Evolutionary conservation across 2,113 vertebrate species (phyloP).

Genomic region (Scomber scombrus): DNA sequence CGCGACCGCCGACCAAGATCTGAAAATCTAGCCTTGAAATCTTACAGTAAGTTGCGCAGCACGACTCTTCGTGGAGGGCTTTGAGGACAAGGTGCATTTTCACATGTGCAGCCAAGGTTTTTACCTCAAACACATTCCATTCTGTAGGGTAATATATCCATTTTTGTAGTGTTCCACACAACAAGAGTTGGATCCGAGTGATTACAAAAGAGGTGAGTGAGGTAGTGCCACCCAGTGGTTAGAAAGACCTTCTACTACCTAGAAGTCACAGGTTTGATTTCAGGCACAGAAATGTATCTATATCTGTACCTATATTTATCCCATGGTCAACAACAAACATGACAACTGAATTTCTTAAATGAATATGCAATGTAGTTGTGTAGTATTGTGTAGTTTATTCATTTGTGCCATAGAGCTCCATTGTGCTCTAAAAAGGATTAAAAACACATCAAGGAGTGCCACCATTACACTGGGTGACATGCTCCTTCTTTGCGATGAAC

Average conservation of each 20-base stretch:
- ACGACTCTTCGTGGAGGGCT: slow-evolving; percentile 38
- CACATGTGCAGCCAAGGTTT: slow-evolving; percentile 28
- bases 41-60: slow-evolving; percentile 46
- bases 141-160: background rate
- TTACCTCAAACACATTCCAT: slow-evolving; percentile 44
- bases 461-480: background rate
- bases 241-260: background rate
- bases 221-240: background rate
- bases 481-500: background rate
- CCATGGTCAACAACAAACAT: too few relatives aligned
- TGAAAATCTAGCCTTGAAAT: slow-evolving; percentile 60
- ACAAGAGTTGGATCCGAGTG: background rate
- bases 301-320: too few relatives aligned
- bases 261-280: background rate
- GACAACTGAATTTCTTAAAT: too few relatives aligned
- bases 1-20: slow-evolving; percentile 72
- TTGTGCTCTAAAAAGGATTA: background rate
- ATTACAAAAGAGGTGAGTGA: background rate
- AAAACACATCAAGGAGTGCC: too few relatives aligned
- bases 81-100: slow-evolving; percentile 58
- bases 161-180: slow-evolving; percentile 12
- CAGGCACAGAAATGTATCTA: background rate
- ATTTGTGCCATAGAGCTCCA: too few relatives aligned
- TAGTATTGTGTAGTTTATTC: too few relatives aligned
- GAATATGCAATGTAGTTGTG: too few relatives aligned